Percentiles rank a stretch among this genome's conserved stretches.
Evolutionary conservation across 1,140 invertebrate genomes (phyloP).

Genomic region (Lucilia sericata): DNA sequence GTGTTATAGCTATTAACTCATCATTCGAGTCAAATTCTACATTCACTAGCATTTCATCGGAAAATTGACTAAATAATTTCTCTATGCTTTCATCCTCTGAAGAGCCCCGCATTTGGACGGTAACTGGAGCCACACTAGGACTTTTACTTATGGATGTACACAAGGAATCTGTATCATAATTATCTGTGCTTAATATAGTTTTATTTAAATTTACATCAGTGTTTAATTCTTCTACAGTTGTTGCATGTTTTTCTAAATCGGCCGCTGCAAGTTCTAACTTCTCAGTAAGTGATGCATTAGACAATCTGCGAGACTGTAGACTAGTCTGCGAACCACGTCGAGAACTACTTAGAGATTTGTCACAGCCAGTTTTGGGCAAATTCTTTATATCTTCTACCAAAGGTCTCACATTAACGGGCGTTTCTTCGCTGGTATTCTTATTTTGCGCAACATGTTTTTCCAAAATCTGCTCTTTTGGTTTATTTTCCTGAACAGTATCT

Average conservation of each 20-base stretch:
- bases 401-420: constrained; percentile 10
- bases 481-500: neutral
- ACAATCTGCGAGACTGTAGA: constrained; percentile 48
- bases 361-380: constrained; percentile 62
- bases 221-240: neutral
- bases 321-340: constrained; percentile 59
- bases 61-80: constrained; percentile 59
- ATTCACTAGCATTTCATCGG: constrained; percentile 63
- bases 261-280: constrained; percentile 22
- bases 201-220: neutral
- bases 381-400: constrained; percentile 61
- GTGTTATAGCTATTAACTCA: constrained; percentile 59
- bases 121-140: constrained; percentile 60
- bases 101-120: constrained; percentile 59
- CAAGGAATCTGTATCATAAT: constrained; percentile 52
- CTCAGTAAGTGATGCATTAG: constrained; percentile 39
- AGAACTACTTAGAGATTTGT: constrained; percentile 59
- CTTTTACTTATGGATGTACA: constrained; percentile 65
- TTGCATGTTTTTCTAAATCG: neutral
- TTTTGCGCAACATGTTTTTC: neutral
- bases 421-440: neutral
- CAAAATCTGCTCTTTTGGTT: neutral
- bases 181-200: constrained; percentile 14
- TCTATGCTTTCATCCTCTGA: constrained; percentile 66
- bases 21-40: constrained; percentile 65